Evolutionary conservation across 2,888 invertebrate genomes (phyloP), one percentile per base, ranked within the genome.

Genomic region (Andrena minutula): DNA sequence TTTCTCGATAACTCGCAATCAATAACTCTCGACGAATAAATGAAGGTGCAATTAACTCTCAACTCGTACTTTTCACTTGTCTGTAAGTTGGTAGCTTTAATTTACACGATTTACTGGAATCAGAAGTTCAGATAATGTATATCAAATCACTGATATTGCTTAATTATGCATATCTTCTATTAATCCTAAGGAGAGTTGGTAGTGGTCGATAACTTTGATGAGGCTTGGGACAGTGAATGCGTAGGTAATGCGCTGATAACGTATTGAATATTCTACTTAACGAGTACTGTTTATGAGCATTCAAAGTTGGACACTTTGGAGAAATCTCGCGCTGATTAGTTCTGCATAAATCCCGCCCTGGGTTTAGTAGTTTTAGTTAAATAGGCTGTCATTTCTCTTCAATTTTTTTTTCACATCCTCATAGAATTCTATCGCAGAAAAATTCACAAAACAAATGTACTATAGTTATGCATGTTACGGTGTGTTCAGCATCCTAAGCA

Each of bases 271-370:
- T 71, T 71, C 49, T 12, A 71, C 60, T 20, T 26, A 20, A 4
- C 23, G 16, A 32, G 20, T 47, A 61, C 60, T 49, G 60, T 71
- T 71, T 71, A 71, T 61, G 47, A 20, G 20, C 60, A 30, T 23
- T 60, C 60, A 5, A 71, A 71, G 70, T 71, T 71, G 8, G 7
- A 30, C 58, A n/a, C 49, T 16, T 70, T 60, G 28, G 70, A 70
- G 70, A 47, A 26, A 70, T 69, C 53, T 56, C n/a, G 12, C 6
- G n/a, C 10, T 16, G 26, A 12, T 5, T 41, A 20, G 47, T 7
- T 41, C 23, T 70, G 58, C 69, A 70, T 70, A 58, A 69, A 69
- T 41, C 16, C 41, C 16, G 12, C 20, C 16, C 8, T 35, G 8
- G 61, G 32, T 61, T 23, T 12, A 23, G 12, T 41, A 20, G 41